Evolutionary conservation across 1,140 invertebrate species (phyloP).

Genomic region (Calliphora vicina): DNA sequence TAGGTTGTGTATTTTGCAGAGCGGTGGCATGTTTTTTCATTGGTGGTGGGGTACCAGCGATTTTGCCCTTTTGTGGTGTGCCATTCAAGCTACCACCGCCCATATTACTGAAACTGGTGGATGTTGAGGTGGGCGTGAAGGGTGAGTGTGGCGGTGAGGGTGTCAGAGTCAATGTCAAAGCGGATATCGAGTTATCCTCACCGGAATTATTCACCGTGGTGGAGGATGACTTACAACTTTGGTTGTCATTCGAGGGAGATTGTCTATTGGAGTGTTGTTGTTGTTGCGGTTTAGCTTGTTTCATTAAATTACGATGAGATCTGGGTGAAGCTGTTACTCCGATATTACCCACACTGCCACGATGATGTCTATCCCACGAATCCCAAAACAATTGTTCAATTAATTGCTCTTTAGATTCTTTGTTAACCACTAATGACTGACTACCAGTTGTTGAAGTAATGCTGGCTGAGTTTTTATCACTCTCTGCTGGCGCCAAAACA

Average conservation of each 20-base stretch:
- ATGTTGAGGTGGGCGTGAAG: conserved; percentile 41
- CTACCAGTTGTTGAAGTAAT: neutral
- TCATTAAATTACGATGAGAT: conserved; percentile 43
- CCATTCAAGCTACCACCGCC: conserved; percentile 49
- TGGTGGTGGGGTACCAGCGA: conserved; percentile 74
- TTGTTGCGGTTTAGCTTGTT: conserved; percentile 44
- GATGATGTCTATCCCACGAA: conserved; percentile 78
- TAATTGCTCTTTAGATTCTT: conserved; percentile 58
- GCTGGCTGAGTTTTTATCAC: neutral
- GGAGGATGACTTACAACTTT: conserved; percentile 34
- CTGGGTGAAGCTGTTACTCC: conserved; percentile 52
- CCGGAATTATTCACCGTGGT: conserved; percentile 40
- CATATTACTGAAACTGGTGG: conserved; percentile 63
- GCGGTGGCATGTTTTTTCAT: conserved; percentile 73
- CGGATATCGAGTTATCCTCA: conserved; percentile 48
- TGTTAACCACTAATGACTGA: neutral
- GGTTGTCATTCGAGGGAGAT: conserved; percentile 37
- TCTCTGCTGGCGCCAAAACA: neutral
- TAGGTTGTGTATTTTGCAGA: conserved; percentile 60
- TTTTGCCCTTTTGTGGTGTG: conserved; percentile 50
- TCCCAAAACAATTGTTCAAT: conserved; percentile 85
- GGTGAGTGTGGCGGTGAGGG: conserved; percentile 61
- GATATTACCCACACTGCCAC: conserved; percentile 55
- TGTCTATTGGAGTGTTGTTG: conserved; percentile 41
- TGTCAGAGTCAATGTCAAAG: conserved; percentile 55